These are phyloP conservation scores for Leucoraja ocellata DNA, from an alignment of 2,797 vertebrate species.

Conservation along the genomic window DNA sequence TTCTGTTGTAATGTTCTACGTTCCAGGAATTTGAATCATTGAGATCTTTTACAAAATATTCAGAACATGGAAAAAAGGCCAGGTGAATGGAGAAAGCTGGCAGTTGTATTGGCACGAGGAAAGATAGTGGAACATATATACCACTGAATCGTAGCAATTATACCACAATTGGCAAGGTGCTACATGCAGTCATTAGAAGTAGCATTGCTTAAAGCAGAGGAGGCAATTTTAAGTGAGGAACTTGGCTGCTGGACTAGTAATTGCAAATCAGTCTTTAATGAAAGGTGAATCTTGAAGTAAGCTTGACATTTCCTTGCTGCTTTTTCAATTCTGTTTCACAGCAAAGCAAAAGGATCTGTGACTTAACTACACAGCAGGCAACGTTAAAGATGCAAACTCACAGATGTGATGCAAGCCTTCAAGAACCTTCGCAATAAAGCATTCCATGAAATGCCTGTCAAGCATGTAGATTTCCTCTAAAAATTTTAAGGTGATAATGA, in stretches of 20 bases:
- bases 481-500: not conserved
- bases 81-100: not conserved
- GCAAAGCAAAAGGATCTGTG: not conserved
- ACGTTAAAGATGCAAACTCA: not conserved
- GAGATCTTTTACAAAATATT: not conserved
- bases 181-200: not conserved
- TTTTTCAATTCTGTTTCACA: not conserved
- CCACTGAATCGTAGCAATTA: not conserved
- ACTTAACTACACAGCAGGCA: not conserved
- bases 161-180: not conserved
- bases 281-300: not conserved
- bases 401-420: not conserved
- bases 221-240: not conserved
- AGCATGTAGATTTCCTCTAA: not conserved
- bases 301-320: not conserved
- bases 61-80: not conserved
- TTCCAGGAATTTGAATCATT: not conserved
- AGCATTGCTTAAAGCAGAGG: not conserved
- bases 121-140: not conserved
- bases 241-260: not conserved
- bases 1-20: too few species aligned
- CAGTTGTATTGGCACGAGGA: not conserved
- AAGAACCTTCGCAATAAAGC: not conserved
- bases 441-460: not conserved
- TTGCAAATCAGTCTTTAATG: not conserved